Evolutionary conservation across 2,113 vertebrate genomes (phyloP), one percentile per base, ranked within the genome.

Genomic region (Pholis gunnellus): DNA sequence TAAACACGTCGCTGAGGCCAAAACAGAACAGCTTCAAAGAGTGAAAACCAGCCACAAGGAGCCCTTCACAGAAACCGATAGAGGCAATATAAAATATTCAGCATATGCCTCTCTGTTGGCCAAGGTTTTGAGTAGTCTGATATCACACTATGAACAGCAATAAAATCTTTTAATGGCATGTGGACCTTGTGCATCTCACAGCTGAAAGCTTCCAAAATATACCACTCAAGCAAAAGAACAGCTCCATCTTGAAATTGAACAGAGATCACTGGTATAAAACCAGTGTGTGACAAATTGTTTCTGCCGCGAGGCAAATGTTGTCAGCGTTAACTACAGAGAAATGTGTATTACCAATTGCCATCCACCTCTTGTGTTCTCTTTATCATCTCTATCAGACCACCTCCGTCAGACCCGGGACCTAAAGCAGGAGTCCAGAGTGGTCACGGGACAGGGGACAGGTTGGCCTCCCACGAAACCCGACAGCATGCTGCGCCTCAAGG

Each of bases 381-480:
- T 82, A 74, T 87, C 59, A 36, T 88, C 54, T 86, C 75, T 77
- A 75, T 66, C 65, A 96, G 94, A 92, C 77, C 93, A 7, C 78
- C 81, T 64, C 88, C 87, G 25, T 91, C 92, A 84, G 94, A 95
- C 74, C 89, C 88, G 3, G 92, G 92, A 48, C 91, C 93, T 22
- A 95, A 94, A 83, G 75, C 90, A 11, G 94, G 88, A 46, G 82
- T 87, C 60, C 92, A 94, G 81, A 89, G 84, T 18, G 75, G 84
- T 57, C 90, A 84, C 7, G 93, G 91, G 74, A 86, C 90, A 22
- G 93, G 91, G 57, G 93, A 95, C 86, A 88, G 94, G 65, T 79
- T 95, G 83, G 94, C 94, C 52, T 89, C 92, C 66, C 94, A 95
- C 5, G 92, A 90, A 27, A 85, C 90, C 46, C 79, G 42, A 52